phyloP scores from a whole-genome alignment of 2,888 invertebrate genomes.

The Drosophila heteroneura region DNA sequence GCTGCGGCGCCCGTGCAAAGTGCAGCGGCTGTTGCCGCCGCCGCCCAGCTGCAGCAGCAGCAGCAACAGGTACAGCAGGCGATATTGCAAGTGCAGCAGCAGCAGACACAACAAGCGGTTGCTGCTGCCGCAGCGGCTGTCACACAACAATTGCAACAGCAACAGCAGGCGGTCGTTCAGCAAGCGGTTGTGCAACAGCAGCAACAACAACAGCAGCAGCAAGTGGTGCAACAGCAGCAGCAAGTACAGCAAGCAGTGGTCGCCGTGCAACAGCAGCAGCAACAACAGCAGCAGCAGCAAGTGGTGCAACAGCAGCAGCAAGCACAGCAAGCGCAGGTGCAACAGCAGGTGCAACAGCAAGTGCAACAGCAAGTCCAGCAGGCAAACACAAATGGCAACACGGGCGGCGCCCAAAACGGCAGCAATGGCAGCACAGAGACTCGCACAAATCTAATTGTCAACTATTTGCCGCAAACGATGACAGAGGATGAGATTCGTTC shows the following conservation, averaged over 20 bases:
- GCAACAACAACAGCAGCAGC: slow-evolving; percentile 73
- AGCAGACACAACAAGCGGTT: slow-evolving; percentile 83
- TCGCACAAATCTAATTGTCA: slow-evolving; percentile 99
- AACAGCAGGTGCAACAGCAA: slow-evolving; percentile 74
- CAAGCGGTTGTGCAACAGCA: slow-evolving; percentile 69
- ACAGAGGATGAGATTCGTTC: slow-evolving; percentile 99
- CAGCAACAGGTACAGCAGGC: slow-evolving; percentile 85
- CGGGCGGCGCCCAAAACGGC: slow-evolving; percentile 71
- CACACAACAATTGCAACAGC: slow-evolving; percentile 81
- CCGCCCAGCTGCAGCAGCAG: slow-evolving; percentile 76
- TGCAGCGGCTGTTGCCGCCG: slow-evolving; percentile 82
- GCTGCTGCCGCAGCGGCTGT: slow-evolving; percentile 81
- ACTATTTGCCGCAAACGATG: slow-evolving; percentile 99
- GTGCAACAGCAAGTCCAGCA: slow-evolving; percentile 74
- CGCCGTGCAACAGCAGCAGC: slow-evolving; percentile 66
- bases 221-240: slow-evolving; percentile 82
- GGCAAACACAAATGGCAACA: slow-evolving; percentile 68
- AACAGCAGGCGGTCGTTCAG: slow-evolving; percentile 81
- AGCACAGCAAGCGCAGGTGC: slow-evolving; percentile 74
- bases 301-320: slow-evolving; percentile 73
- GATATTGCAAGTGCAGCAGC: slow-evolving; percentile 84
- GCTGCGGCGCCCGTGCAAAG: slow-evolving; percentile 75
- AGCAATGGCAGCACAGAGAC: slow-evolving; percentile 93
- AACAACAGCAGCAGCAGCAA: slow-evolving; percentile 68
- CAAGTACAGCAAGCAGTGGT: slow-evolving; percentile 79